Evolutionary conservation across 1,140 invertebrate species (phyloP).

Genomic region (Lerema accius): DNA sequence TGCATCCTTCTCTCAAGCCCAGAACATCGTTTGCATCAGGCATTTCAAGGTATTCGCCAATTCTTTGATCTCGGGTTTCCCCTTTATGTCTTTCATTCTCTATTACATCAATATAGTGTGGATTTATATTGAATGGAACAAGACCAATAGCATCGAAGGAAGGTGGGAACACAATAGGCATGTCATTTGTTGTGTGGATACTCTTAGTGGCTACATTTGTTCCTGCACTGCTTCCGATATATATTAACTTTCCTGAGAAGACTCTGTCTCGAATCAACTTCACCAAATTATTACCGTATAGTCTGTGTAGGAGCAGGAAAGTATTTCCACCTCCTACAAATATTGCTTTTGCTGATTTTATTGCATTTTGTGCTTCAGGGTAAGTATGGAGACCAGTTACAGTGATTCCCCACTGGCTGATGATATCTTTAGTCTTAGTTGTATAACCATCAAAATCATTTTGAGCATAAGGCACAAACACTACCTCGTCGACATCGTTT

Average conservation of each 20-base stretch:
- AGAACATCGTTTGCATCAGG: constrained; percentile 84
- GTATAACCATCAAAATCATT: constrained; percentile 87
- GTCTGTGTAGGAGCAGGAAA: constrained; percentile 87
- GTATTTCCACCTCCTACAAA: constrained; percentile 93
- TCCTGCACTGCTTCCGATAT: constrained; percentile 92
- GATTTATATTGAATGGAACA: constrained; percentile 94
- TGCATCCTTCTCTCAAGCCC: constrained; percentile 88
- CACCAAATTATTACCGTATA: constrained; percentile 88
- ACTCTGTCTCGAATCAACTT: constrained; percentile 86
- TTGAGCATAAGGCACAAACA: constrained; percentile 91
- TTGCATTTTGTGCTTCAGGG: constrained; percentile 81
- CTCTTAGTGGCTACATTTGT: constrained; percentile 91
- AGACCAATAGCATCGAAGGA: constrained; percentile 88
- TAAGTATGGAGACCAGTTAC: constrained; percentile 86
- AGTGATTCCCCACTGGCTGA: constrained; percentile 86
- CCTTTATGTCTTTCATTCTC: constrained; percentile 87
- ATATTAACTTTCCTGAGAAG: constrained; percentile 86
- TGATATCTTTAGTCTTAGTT: constrained; percentile 83
- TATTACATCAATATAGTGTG: constrained; percentile 90
- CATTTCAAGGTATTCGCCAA: constrained; percentile 86
- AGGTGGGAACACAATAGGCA: constrained; percentile 92
- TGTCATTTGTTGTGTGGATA: constrained; percentile 93
- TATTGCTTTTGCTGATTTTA: constrained; percentile 86
- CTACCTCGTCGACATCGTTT: constrained; percentile 85
- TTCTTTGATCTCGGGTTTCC: constrained; percentile 89